These are phyloP conservation scores for Mormoops blainvillei DNA, from an alignment of 2,113 vertebrate genomes.

Conservation along the genomic window DNA sequence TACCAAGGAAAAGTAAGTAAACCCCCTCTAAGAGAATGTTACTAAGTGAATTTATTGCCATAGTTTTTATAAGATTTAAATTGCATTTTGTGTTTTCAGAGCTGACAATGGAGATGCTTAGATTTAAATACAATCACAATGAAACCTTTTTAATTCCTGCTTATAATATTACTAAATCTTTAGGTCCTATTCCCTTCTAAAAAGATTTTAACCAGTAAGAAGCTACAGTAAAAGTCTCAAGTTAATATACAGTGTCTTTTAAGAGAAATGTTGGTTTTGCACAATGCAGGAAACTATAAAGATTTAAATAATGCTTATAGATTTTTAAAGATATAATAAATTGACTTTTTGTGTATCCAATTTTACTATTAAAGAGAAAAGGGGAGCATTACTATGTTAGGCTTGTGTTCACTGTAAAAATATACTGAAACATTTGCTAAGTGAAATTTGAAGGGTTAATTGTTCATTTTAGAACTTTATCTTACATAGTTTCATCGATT, in stretches of 20 bases:
- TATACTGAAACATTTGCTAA: not conserved
- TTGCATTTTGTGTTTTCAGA: not conserved
- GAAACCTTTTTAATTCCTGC: not conserved
- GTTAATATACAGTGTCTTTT: not conserved
- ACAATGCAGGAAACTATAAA: not conserved
- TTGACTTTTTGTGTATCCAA: not conserved
- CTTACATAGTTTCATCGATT: not conserved
- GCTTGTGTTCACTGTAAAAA: constrained; percentile 10
- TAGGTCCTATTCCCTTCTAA: not conserved
- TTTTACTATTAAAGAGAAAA: constrained; percentile 41
- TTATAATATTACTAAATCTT: not conserved
- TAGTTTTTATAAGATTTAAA: not conserved
- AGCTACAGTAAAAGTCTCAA: not conserved
- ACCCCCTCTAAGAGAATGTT: not conserved
- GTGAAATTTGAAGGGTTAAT: not conserved
- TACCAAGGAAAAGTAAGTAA: not conserved
- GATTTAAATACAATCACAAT: not conserved
- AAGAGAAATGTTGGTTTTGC: not conserved
- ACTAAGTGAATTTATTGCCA: not conserved
- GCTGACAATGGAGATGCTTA: not conserved
- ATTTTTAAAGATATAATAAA: constrained; percentile 14
- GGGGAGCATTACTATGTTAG: not conserved
- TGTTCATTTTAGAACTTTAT: not conserved
- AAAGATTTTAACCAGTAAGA: not conserved
- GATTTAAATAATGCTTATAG: constrained; percentile 26